A percentile compares a stretch with the other conserved stretches of the same genome.
Conservation (phyloP, 1,140 invertebrate genomes). For the Zelostemma sp. region DNA sequence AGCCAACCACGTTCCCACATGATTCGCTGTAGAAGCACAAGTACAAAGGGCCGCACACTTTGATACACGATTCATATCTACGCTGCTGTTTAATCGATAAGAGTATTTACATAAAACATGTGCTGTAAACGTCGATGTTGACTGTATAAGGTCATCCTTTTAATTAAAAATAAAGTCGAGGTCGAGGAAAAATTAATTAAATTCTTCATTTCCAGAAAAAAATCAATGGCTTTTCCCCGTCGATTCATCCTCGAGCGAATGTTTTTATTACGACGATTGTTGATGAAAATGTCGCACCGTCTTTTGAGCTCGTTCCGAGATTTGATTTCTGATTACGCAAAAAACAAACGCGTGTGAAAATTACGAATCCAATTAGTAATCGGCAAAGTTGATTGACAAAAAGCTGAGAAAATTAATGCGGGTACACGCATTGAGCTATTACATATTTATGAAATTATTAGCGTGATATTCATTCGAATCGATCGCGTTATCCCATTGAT, state of each 20-base stretch:
- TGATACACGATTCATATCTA: constrained; percentile 29
- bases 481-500: neutral
- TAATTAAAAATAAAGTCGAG: constrained; percentile 14
- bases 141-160: constrained; percentile 16
- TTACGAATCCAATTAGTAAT: neutral
- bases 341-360: neutral
- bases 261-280: no score
- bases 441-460: neutral
- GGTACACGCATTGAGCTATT: neutral
- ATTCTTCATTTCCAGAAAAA: no score
- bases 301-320: no score
- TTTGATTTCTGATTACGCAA: no score
- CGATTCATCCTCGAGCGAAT: no score
- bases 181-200: neutral
- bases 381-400: neutral
- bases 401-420: neutral
- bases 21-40: constrained; percentile 39
- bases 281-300: no score
- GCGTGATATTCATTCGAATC: neutral
- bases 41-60: constrained; percentile 37
- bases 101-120: constrained; percentile 45
- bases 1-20: constrained; percentile 39
- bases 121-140: constrained; percentile 35
- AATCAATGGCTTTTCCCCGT: no score
- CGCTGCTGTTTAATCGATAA: constrained; percentile 38